Percentiles rank a stretch among this genome's conserved stretches.
phyloP scores from a whole-genome alignment of 2,888 invertebrate species.

The Prionchulus punctatus region DNA sequence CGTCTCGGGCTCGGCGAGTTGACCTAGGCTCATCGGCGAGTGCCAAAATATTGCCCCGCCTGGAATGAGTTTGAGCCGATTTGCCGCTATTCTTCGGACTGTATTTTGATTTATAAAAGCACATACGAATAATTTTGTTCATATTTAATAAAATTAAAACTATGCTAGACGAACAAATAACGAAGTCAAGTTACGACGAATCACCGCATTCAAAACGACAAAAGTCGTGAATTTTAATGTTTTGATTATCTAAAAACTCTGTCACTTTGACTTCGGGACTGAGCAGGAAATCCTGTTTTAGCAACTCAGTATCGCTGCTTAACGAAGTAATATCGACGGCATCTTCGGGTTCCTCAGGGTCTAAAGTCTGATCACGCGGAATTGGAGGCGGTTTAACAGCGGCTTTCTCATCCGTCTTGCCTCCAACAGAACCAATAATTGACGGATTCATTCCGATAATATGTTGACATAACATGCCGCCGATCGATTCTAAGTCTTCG shows the following conservation, averaged over 20 bases:
- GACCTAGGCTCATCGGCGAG: too few species aligned
- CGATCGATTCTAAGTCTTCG: not conserved
- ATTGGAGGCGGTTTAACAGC: not conserved
- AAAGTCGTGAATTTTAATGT: slow-evolving; percentile 1
- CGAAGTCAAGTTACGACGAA: too few species aligned
- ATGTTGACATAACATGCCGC: slow-evolving; percentile 57
- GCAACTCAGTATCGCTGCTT: not conserved
- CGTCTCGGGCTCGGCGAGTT: too few species aligned
- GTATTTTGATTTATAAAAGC: too few species aligned
- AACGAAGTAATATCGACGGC: not conserved
- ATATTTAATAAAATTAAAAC: too few species aligned
- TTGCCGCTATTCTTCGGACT: too few species aligned
- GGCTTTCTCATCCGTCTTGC: not conserved
- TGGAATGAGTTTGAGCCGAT: too few species aligned
- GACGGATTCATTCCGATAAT: slow-evolving; percentile 51
- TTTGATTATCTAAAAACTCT: slow-evolving; percentile 3
- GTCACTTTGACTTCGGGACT: slow-evolving; percentile 1
- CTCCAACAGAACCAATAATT: slow-evolving; percentile 1
- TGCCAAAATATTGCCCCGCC: too few species aligned
- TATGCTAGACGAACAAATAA: too few species aligned
- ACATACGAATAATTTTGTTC: too few species aligned
- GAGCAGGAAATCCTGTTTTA: slow-evolving; percentile 6
- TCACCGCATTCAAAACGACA: slow-evolving; percentile 9
- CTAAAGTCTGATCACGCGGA: not conserved
- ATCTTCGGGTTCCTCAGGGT: not conserved